phyloP scores from a whole-genome alignment of 2,888 invertebrate species.

The Toxonevra muliebris region DNA sequence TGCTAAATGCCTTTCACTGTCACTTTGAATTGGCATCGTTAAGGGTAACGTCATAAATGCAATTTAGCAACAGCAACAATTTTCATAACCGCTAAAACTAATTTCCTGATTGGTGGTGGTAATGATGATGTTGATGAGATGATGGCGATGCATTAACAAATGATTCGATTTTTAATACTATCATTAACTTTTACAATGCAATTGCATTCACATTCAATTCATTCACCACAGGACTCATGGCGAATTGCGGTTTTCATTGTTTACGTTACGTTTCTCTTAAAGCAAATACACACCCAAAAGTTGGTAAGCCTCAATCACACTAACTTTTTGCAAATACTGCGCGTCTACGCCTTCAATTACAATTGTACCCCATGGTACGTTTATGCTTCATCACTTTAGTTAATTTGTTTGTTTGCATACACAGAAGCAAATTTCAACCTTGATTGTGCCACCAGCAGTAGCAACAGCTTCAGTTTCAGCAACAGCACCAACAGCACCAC shows the following conservation, averaged over 20 bases:
- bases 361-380: not conserved
- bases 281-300: no score
- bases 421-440: not conserved
- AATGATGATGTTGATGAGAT: not conserved
- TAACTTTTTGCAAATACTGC: not conserved
- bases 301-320: no score
- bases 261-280: no score
- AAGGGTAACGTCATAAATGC: not conserved
- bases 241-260: no score
- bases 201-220: no score
- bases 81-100: slow-evolving; percentile 6
- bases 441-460: no score
- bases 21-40: not conserved
- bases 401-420: not conserved
- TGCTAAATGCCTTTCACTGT: no score
- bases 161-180: no score
- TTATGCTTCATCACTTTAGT: slow-evolving; percentile 3
- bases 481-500: slow-evolving; percentile 10
- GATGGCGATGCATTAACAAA: not conserved
- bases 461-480: not conserved
- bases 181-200: no score
- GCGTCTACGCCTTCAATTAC: not conserved
- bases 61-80: not conserved
- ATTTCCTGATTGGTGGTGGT: slow-evolving; percentile 7
- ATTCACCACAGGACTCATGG: no score